A percentile compares a stretch with the other conserved stretches of the same genome.
Conservation (phyloP, 2,113 vertebrate genomes). For the Physeter macrocephalus region DNA sequence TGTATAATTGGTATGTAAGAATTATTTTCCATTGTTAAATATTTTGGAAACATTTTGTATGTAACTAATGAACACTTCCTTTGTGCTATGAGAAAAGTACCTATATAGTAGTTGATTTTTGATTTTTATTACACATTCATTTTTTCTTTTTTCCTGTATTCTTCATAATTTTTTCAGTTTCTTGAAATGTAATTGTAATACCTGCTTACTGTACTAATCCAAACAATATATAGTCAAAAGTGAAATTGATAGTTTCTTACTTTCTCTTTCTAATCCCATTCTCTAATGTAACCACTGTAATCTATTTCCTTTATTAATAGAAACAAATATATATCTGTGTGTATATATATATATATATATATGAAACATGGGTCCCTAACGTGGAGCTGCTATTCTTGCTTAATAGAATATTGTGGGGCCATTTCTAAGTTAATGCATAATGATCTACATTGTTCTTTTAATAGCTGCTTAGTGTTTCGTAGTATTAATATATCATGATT, state of each 20-base stretch:
- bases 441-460: background rate
- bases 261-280: background rate
- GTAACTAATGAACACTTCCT: background rate
- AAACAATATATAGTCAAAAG: background rate
- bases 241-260: background rate
- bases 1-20: background rate
- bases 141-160: background rate
- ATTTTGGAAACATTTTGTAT: slow-evolving; percentile 1
- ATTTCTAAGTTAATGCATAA: background rate
- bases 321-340: background rate
- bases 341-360: background rate
- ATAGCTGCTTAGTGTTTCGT: background rate
- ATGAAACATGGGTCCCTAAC: no score
- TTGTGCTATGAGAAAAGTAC: background rate
- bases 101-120: background rate
- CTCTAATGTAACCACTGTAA: background rate
- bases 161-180: background rate
- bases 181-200: background rate
- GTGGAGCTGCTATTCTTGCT: background rate
- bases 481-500: background rate
- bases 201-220: background rate
- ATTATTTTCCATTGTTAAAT: background rate
- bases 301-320: background rate
- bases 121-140: background rate
- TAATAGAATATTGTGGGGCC: background rate